Percentiles rank a stretch among this genome's conserved stretches.
phyloP scores from a whole-genome alignment of 2,797 vertebrate genomes.

The Alcedo quadribrachys region DNA sequence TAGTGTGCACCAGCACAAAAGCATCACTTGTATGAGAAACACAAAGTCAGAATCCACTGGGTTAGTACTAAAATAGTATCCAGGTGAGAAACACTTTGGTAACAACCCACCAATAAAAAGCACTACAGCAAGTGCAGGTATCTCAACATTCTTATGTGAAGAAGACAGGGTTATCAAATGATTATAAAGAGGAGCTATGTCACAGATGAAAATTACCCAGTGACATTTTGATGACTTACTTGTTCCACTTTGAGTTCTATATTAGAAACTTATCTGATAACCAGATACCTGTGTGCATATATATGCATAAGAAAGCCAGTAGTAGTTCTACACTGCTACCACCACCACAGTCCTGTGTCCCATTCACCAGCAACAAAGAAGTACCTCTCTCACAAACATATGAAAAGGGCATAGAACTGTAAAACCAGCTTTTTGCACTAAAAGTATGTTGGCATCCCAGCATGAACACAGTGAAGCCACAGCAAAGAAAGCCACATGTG shows the following conservation, averaged over 20 bases:
- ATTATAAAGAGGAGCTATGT: neutral
- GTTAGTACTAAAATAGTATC: neutral
- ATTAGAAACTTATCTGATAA: neutral
- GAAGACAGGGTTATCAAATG: neutral
- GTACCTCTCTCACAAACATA: neutral
- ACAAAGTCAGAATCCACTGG: neutral
- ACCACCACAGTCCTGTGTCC: neutral
- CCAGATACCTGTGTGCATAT: neutral
- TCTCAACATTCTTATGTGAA: neutral
- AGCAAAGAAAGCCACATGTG: neutral
- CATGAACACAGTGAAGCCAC: fast-evolving
- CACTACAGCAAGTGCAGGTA: neutral
- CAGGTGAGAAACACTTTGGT: neutral
- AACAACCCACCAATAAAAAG: neutral
- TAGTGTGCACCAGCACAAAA: neutral
- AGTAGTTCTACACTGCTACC: neutral
- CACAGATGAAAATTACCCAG: neutral
- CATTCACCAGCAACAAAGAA: neutral
- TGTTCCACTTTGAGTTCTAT: neutral
- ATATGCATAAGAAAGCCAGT: neutral
- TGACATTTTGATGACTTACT: neutral
- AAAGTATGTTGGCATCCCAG: neutral
- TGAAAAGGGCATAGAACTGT: neutral
- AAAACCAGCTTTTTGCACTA: neutral
- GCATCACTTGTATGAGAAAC: neutral